phyloP scores from a whole-genome alignment of 2,113 vertebrate genomes.

The Oreochromis niloticus region DNA sequence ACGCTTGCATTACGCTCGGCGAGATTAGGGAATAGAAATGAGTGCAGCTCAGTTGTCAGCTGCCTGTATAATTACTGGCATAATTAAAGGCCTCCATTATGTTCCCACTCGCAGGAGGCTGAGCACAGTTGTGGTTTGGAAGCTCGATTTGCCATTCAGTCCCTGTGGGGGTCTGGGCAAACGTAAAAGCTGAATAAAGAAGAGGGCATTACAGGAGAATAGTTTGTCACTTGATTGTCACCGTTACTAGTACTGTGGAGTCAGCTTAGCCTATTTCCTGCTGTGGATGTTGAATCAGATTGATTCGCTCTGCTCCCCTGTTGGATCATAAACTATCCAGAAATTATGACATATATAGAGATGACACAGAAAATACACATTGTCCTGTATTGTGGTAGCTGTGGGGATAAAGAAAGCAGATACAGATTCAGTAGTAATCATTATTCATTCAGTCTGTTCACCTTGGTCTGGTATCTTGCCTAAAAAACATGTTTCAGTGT shows the following conservation, averaged over 20 bases:
- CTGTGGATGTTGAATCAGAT: constrained; percentile 24
- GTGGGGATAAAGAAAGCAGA: neutral
- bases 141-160: constrained; percentile 41
- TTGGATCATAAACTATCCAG: neutral
- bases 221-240: constrained; percentile 16
- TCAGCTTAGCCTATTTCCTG: neutral
- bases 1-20: neutral
- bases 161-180: neutral
- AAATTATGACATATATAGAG: neutral
- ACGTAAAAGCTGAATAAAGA: constrained; percentile 23
- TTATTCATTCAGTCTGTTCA: neutral
- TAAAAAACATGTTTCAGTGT: neutral
- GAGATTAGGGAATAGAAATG: constrained; percentile 35
- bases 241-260: neutral
- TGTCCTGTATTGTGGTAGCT: neutral
- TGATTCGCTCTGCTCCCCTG: neutral
- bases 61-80: constrained; percentile 57
- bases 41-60: constrained; percentile 42
- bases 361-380: neutral
- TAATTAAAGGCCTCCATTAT: constrained; percentile 67
- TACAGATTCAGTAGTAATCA: neutral
- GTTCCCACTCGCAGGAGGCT: constrained; percentile 37
- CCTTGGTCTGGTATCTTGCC: neutral
- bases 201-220: neutral
- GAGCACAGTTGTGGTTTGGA: constrained; percentile 34